These are phyloP conservation scores for Polydesmus complanatus DNA, from an alignment of 2,888 invertebrate species.

Conservation along the genomic window DNA sequence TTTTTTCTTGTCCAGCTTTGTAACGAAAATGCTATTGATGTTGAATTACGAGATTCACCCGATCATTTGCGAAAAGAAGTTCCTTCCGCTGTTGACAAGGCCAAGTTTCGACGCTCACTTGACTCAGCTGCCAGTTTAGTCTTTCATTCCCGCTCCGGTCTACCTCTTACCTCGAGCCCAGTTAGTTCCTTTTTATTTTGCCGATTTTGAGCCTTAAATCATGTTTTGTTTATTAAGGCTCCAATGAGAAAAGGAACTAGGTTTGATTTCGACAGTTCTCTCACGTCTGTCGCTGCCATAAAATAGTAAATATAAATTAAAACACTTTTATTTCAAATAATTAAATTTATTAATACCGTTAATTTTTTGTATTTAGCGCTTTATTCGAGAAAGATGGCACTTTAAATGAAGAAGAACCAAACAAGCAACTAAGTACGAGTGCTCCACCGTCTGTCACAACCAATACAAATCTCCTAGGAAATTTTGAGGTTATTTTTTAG, in stretches of 20 bases:
- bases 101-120: constrained; percentile 55
- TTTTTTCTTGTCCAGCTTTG: no score
- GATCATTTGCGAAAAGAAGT: constrained; percentile 31
- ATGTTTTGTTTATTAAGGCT: constrained; percentile 32
- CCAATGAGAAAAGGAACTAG: constrained; percentile 61
- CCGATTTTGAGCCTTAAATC: no score
- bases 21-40: background rate
- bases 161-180: constrained; percentile 72
- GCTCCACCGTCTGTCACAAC: constrained; percentile 34
- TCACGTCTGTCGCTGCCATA: constrained; percentile 53
- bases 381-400: constrained; percentile 28
- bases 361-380: constrained; percentile 26
- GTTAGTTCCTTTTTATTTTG: constrained; percentile 34
- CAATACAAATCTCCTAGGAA: constrained; percentile 47
- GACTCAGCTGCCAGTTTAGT: constrained; percentile 69
- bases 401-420: constrained; percentile 21
- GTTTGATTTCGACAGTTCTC: constrained; percentile 70
- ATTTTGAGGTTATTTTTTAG: constrained; percentile 52
- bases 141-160: constrained; percentile 63
- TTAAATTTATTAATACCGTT: background rate
- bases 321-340: constrained; percentile 6
- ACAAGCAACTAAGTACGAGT: constrained; percentile 29
- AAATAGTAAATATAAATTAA: constrained; percentile 46
- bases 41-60: background rate
- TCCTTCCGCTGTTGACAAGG: constrained; percentile 56